Evolutionary conservation across 2,888 invertebrate species (phyloP), one percentile per base, ranked within the genome.

Genomic region (Platycheirus albimanus): DNA sequence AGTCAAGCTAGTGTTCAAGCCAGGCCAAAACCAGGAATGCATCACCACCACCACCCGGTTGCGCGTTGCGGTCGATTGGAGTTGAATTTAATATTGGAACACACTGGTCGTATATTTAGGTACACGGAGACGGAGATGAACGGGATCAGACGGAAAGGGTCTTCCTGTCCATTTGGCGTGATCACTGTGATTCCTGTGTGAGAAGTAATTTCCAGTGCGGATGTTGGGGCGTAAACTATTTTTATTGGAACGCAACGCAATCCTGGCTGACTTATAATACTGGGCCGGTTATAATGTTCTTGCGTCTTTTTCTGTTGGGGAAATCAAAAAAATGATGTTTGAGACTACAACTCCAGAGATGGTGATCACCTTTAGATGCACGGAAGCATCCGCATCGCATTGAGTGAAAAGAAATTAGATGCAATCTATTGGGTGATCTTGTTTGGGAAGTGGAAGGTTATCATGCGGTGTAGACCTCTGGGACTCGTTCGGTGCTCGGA

Each of bases 191-290:
- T 81, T 77, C 71, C 71, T 83, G 71, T 81, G 77, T 69, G 78
- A 83, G 78, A 83, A 74, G 83, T 72, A 83, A 83, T 83, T 83
- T 78, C 63, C 72, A 69, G 83, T 78, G 83, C 83, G 83, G 83
- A 83, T 83, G 83, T 83, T 78, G 78, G 83, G 83, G 83, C 83
- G 83, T 83, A 45, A 74, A 77, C 83, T 74, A 83, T 78, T 78
- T 83, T 83, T 83, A 83, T 83, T 83, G 78, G 58, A 83, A 72
- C 67, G 43, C 45, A 83, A 72, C 67, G 43, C 45, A 11, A 20
- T 3, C 41, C 20, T 24, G 38, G 56, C 10, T 41, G 38, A 36
- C 36, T n/a, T n/a, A n/a, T n/a, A n/a, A n/a, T n/a, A n/a, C n/a
- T n/a, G n/a, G n/a, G 24, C 24, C 24, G 54, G 24, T 33, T 52